Percentiles rank a stretch among this genome's conserved stretches.
Conservation (phyloP, 2,888 invertebrate genomes). For the Apotomis capreana region DNA sequence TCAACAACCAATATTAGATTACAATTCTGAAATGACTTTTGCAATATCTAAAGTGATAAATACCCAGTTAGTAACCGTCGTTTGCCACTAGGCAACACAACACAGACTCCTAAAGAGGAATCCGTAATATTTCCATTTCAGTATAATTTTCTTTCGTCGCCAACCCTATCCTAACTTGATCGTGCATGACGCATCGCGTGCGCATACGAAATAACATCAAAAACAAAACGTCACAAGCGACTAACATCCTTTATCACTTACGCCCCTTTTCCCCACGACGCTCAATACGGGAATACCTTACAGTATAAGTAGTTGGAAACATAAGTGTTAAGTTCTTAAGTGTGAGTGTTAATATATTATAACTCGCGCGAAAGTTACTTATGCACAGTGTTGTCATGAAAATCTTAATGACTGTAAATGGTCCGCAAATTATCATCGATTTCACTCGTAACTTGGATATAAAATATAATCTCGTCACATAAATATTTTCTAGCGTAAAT, state of each 20-base stretch:
- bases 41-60: no score
- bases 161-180: constrained; percentile 59
- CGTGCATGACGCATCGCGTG: constrained; percentile 71
- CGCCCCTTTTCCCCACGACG: background rate
- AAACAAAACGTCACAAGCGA: constrained; percentile 22
- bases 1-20: no score
- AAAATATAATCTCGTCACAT: background rate
- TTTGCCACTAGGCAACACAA: no score
- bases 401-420: background rate
- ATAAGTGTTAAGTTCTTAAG: no score
- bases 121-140: no score
- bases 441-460: background rate
- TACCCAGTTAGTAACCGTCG: no score
- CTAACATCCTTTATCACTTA: constrained; percentile 3
- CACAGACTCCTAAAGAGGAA: no score
- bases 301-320: background rate
- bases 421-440: background rate
- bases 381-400: background rate
- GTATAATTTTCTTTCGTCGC: constrained; percentile 25
- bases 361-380: background rate
- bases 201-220: constrained; percentile 23
- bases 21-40: no score
- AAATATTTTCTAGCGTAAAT: no score
- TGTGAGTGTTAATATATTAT: background rate
- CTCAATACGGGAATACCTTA: constrained; percentile 34